Conservation (phyloP, 2,113 vertebrate species). For the Martes martes region DNA sequence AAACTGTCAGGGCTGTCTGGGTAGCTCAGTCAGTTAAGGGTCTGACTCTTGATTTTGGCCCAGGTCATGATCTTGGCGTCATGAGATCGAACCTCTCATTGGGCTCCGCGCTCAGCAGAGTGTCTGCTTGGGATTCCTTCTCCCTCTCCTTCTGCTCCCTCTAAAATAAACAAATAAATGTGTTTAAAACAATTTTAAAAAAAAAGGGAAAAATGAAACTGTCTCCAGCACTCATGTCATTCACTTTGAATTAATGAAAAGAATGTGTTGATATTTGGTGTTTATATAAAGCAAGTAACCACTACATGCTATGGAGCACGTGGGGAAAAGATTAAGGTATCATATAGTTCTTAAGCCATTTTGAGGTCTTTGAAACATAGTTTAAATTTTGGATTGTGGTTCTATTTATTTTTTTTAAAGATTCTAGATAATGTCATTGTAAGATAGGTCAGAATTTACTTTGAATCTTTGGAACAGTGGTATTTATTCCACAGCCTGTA, state of each 20-base stretch:
- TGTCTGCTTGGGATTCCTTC: background rate
- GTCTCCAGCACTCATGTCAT: background rate
- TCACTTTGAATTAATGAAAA: background rate
- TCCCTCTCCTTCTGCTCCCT: background rate
- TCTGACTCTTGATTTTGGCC: background rate
- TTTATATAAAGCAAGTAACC: background rate
- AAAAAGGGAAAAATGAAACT: background rate
- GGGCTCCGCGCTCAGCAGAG: background rate
- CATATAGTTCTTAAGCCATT: background rate
- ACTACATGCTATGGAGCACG: background rate
- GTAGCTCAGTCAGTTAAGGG: background rate
- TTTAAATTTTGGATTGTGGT: background rate
- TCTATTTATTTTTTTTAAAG: background rate
- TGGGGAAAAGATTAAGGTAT: accelerated
- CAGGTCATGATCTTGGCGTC: background rate
- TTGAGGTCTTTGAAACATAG: background rate
- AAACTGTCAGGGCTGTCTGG: background rate
- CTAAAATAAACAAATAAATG: background rate
- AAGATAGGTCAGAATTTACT: background rate
- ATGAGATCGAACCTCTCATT: background rate
- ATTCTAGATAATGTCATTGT: background rate
- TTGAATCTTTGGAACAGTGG: background rate
- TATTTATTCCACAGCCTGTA: background rate
- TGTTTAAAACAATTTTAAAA: background rate
- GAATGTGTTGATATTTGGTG: background rate